These are phyloP conservation scores for Cichlasoma orientale DNA, from an alignment of 2,797 vertebrate species.

Conservation along the genomic window DNA sequence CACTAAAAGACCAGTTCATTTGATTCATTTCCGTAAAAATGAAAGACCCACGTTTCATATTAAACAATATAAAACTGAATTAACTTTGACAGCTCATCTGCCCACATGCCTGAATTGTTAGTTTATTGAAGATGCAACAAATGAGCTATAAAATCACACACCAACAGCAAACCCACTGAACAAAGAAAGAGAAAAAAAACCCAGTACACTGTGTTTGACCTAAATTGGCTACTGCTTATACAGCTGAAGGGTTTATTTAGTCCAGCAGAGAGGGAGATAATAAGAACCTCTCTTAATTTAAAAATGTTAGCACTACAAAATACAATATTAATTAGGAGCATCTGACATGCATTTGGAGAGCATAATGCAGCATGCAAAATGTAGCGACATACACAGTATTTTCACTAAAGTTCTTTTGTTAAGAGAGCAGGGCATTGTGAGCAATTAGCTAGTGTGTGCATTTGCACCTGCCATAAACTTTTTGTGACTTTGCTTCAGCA, in stretches of 20 bases:
- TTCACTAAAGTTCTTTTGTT: neutral
- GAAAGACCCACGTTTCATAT: neutral
- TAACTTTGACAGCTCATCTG: slow-evolving; percentile 23
- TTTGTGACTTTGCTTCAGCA: neutral
- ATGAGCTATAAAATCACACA: slow-evolving; percentile 28
- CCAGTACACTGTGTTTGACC: neutral
- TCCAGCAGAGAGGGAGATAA: neutral
- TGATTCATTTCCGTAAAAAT: neutral
- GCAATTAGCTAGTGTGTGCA: neutral
- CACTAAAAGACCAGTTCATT: neutral
- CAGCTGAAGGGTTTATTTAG: neutral
- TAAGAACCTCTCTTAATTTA: neutral
- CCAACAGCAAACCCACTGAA: slow-evolving; percentile 22
- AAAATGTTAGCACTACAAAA: neutral
- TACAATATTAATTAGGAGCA: neutral
- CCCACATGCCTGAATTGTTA: slow-evolving; percentile 20
- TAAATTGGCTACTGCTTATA: slow-evolving; percentile 3
- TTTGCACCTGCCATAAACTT: neutral
- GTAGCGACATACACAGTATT: neutral
- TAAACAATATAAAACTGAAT: slow-evolving; percentile 16
- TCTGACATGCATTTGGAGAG: slow-evolving; percentile 1
- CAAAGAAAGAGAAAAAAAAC: neutral
- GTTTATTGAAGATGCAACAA: slow-evolving; percentile 29
- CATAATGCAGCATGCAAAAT: neutral
- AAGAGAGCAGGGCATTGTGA: neutral